These are phyloP conservation scores for Plagodis dolabraria DNA, from an alignment of 2,888 invertebrate species.

Conservation along the genomic window DNA sequence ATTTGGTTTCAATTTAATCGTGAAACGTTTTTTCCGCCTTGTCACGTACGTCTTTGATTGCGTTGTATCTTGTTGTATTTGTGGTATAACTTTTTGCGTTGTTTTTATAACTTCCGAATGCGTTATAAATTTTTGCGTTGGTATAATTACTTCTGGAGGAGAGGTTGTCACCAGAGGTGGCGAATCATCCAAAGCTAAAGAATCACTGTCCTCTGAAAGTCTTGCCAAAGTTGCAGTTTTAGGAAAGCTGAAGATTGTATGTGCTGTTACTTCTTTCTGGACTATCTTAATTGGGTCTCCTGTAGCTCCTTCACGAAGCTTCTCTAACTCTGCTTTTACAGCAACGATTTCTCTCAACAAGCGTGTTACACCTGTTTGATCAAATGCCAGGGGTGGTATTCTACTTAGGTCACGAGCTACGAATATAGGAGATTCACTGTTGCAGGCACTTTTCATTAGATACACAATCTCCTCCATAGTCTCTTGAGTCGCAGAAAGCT, in stretches of 20 bases:
- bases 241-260: conserved; percentile 8
- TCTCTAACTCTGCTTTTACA: conserved; percentile 21
- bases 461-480: conserved; percentile 19
- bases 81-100: not conserved
- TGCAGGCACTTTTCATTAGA: conserved; percentile 2
- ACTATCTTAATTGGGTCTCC: conserved; percentile 9
- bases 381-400: conserved; percentile 25
- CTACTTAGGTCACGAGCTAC: conserved; percentile 23
- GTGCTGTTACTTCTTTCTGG: conserved; percentile 1
- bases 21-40: conserved; percentile 22
- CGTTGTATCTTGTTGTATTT: not conserved
- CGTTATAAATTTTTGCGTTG: not conserved
- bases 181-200: conserved; percentile 5
- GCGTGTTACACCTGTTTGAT: conserved; percentile 23
- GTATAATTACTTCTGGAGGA: conserved; percentile 1
- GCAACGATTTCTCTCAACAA: conserved; percentile 20
- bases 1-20: conserved; percentile 18
- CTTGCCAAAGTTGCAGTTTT: conserved; percentile 9
- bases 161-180: conserved; percentile 7
- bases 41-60: not conserved
- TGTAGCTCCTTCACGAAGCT: conserved; percentile 7
- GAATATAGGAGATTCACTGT: conserved; percentile 12
- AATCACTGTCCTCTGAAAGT: conserved; percentile 3
- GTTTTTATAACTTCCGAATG: conserved; percentile 10
- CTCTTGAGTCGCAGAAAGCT: conserved; percentile 10